These are phyloP conservation scores for Drosophila neutralis DNA, from an alignment of 2,888 invertebrate genomes.

Conservation along the genomic window DNA sequence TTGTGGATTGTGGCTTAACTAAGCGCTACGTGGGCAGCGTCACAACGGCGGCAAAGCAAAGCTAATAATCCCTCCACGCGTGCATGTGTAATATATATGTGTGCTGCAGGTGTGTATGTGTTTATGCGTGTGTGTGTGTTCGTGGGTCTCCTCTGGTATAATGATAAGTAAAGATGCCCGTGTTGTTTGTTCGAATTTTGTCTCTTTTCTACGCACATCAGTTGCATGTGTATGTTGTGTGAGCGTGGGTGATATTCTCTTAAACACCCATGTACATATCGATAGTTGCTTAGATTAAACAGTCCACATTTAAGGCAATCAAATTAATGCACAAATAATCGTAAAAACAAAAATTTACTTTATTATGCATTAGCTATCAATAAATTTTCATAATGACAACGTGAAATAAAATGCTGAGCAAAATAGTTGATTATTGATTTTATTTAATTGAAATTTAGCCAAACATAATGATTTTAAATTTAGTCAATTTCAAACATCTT, in stretches of 20 bases:
- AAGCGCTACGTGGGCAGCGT: conserved; percentile 17
- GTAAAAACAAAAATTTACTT: background rate
- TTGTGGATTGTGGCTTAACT: conserved; percentile 12
- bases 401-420: background rate
- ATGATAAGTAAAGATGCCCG: conserved; percentile 12
- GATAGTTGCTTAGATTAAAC: background rate
- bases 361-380: background rate
- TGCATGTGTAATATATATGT: background rate
- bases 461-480: background rate
- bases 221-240: background rate
- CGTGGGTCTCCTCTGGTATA: conserved; percentile 17
- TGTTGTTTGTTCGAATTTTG: conserved; percentile 1
- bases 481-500: background rate
- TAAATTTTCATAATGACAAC: background rate
- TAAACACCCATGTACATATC: background rate
- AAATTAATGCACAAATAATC: background rate
- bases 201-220: conserved; percentile 3
- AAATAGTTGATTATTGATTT: background rate
- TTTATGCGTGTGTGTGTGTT: conserved; percentile 6
- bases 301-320: background rate
- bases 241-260: conserved; percentile 6
- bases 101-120: conserved; percentile 3
- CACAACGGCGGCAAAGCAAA: conserved; percentile 22
- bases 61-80: conserved; percentile 37
- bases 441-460: background rate